These are phyloP conservation scores for Corydoras sp. DNA, from an alignment of 2,113 vertebrate species.

Conservation along the genomic window DNA sequence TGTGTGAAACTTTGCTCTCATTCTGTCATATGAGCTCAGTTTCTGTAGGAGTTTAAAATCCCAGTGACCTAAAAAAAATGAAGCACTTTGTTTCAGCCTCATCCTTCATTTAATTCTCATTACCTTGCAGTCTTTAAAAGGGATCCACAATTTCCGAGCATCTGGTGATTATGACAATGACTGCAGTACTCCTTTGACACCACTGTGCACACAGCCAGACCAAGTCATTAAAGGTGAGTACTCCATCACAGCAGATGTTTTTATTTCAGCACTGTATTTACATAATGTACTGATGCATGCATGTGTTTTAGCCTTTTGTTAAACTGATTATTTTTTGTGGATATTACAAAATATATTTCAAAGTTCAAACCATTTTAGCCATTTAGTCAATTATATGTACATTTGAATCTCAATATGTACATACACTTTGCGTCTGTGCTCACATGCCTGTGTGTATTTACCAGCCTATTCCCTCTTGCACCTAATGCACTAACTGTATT, in stretches of 20 bases:
- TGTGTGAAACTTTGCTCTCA: not conserved
- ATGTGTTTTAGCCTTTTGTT: not conserved
- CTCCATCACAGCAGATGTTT: not conserved
- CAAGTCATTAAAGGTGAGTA: conserved; percentile 92
- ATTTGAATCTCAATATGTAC: too few species aligned
- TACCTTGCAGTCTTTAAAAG: conserved; percentile 82
- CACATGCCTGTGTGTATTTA: too few species aligned
- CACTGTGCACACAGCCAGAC: conserved; percentile 91
- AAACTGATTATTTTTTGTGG: too few species aligned
- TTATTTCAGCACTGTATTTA: not conserved
- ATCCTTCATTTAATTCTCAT: conserved; percentile 31
- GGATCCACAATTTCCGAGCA: conserved; percentile 94
- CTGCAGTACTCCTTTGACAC: conserved; percentile 86
- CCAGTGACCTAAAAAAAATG: not conserved
- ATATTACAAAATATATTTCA: too few species aligned
- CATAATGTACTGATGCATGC: not conserved
- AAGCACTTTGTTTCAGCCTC: conserved; percentile 6
- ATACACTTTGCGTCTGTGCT: too few species aligned
- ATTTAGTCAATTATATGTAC: too few species aligned
- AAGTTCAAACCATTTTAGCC: too few species aligned
- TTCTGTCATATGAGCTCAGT: not conserved
- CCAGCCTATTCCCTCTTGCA: too few species aligned
- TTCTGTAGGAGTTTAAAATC: too few species aligned
- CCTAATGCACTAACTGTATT: too few species aligned
- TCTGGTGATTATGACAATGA: conserved; percentile 98